These are phyloP conservation scores for Microcebus tavaratra DNA, from an alignment of 2,113 vertebrate genomes.

Conservation along the genomic window DNA sequence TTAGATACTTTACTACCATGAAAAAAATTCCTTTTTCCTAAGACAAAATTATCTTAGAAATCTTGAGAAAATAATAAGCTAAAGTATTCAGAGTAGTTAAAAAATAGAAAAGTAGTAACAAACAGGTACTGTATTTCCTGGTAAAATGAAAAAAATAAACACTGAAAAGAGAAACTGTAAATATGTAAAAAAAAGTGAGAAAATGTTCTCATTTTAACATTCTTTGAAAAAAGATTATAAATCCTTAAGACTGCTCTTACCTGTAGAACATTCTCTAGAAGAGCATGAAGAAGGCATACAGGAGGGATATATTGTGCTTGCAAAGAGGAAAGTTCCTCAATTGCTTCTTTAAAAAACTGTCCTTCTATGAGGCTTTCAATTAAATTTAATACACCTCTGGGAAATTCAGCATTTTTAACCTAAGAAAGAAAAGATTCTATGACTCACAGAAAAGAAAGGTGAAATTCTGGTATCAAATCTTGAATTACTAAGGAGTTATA, in stretches of 20 bases:
- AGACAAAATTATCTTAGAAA: not conserved
- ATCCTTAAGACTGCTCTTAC: slow-evolving; percentile 80
- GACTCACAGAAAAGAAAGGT: slow-evolving; percentile 31
- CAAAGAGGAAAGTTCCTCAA: slow-evolving; percentile 88
- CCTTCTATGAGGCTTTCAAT: slow-evolving; percentile 85
- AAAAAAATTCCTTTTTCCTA: not conserved
- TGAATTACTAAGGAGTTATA: not conserved
- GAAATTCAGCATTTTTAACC: slow-evolving; percentile 75
- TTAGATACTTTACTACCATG: not conserved
- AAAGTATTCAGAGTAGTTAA: not conserved
- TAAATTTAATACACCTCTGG: slow-evolving; percentile 64
- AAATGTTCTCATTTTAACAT: not conserved
- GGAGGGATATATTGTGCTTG: slow-evolving; percentile 89
- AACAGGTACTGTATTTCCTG: not conserved
- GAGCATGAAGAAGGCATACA: slow-evolving; percentile 85
- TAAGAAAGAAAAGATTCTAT: slow-evolving; percentile 66
- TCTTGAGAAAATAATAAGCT: slow-evolving; percentile 17
- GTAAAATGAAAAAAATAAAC: not conserved
- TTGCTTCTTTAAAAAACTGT: slow-evolving; percentile 88
- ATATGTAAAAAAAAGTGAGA: not conserved
- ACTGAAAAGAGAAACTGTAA: not conserved
- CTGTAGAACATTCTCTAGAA: slow-evolving; percentile 89
- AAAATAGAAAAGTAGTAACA: slow-evolving; percentile 9
- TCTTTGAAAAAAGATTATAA: not conserved
- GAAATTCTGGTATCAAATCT: not conserved